Base-by-base conservation (phyloP, 2,888 invertebrate genomes). In the Nycteola revayana region DNA sequence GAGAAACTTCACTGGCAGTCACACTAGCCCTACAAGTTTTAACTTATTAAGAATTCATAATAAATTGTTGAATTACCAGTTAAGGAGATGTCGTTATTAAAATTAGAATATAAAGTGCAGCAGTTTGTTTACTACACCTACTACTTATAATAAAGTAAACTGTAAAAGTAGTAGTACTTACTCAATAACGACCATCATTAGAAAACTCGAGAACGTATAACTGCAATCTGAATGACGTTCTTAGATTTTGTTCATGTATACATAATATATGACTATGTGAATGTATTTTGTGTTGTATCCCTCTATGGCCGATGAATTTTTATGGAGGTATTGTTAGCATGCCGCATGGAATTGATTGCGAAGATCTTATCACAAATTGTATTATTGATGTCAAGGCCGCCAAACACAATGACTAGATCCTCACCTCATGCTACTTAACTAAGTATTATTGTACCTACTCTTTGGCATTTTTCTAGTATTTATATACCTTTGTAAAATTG, bases 301-400 rank as follows among this genome's bases (percentile, higher is more conserved):
- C n/a, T n/a, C n/a, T n/a, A n/a, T 43, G 56, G 42, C 33, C 44
- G 45, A 46, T 54, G 46, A 35, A 52, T 61, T 72, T 73, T 68
- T 72, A 72, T 72, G 47, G 61, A 42, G 47, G 71, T 57, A 79
- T 81, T 83, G 83, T 83, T 79, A 66, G 67, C 62, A 62, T 60
- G 62, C 54, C 36, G 60, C 50, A 62, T 69, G 62, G 73, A 80
- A 76, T 75, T 75, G 70, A 73, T 76, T 66, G 75, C 67, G 57
- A 65, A 69, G 76, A 79, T 75, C 57, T 61, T 78, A 82, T 83
- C 82, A 79, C 54, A 68, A 69, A 64, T 68, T 58, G 58, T 60
- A 53, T 63, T 61, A 84, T 77, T 71, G 63, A 58, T 84, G 87
- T 79, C 84, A 87, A 85, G 87, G 87, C 60, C 68, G 48, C 59